phyloP scores from a whole-genome alignment of 2,888 invertebrate genomes.

The Cosmorhoe ocellata region DNA sequence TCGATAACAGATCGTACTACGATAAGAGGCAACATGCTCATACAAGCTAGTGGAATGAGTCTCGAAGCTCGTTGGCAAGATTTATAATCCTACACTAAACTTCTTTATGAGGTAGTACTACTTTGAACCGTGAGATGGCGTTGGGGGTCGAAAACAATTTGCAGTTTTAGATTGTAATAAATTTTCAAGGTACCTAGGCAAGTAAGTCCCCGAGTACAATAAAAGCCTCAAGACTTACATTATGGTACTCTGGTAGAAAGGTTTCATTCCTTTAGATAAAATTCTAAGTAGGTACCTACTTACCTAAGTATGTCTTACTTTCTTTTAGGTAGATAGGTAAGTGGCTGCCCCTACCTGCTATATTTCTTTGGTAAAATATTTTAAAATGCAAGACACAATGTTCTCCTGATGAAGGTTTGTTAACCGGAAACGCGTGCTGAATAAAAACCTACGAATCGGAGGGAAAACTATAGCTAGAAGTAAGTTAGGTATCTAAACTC shows the following conservation, averaged over 20 bases:
- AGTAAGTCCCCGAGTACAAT: too few species aligned
- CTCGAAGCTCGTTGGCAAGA: constrained; percentile 3
- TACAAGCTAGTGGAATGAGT: neutral
- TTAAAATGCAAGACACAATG: constrained; percentile 25
- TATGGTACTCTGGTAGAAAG: too few species aligned
- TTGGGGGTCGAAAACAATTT: constrained; percentile 9
- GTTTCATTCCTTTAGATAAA: too few species aligned
- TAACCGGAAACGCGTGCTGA: constrained; percentile 23
- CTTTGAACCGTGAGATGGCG: constrained; percentile 26
- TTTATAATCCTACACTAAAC: neutral
- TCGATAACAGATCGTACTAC: constrained; percentile 26
- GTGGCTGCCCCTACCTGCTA: too few species aligned
- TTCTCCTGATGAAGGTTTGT: neutral
- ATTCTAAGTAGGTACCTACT: neutral
- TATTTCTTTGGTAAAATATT: constrained; percentile 1
- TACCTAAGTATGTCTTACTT: too few species aligned
- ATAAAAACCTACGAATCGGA: constrained; percentile 25
- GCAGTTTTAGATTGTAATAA: too few species aligned
- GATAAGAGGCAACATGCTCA: neutral
- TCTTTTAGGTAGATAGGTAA: too few species aligned
- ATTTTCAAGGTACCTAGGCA: too few species aligned
- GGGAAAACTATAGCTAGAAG: constrained; percentile 6
- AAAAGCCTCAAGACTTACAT: too few species aligned
- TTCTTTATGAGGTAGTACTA: constrained; percentile 15
- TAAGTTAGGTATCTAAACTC: too few species aligned